Base-by-base conservation (phyloP, 2,113 vertebrate genomes). In the Nothoprocta pentlandii region DNA sequence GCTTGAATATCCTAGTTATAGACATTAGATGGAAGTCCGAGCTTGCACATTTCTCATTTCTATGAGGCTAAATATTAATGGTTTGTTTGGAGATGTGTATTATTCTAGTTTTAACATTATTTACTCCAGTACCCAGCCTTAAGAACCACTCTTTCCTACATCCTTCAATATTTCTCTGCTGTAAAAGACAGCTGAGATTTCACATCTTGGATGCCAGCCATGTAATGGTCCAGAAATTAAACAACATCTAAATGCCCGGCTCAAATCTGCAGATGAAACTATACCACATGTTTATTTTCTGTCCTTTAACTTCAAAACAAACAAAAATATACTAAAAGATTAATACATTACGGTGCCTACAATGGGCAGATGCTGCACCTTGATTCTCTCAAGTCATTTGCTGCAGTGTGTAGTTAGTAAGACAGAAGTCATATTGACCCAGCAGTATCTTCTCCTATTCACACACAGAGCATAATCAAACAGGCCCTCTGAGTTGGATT, bases 21-120 rank as follows among this genome's bases (percentile, higher is more conserved):
- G 96, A 95, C 34, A 8, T 88, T 97, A 97, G 97, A 97, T 97
- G 95, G 94, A 97, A 96, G 34, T 85, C 94, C 92, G 89, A 95
- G 92, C 96, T 80, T 80, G 91, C 82, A 69, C 56, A 86, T 94
- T 96, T 94, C 89, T 97, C 94, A 91, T 54, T 81, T 70, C 44
- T 56, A 70, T 93, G 89, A 85, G 44, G 76, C 75, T 53, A 75
- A 80, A 56, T 79, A 87, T 75, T 86, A 87, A 91, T 77, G 74
- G 79, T 74, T 66, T 96, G 80, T 88, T 87, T 93, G 81, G 53
- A 92, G 77, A 63, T 70, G 67, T 46, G 69, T 63, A 36, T 63
- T 81, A 86, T 68, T 85, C 59, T 44, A 63, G 62, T 76, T 93
- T 85, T 62, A 87, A 77, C 51, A 89, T 80, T 87, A 76, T 75